These are phyloP conservation scores for Pao palembangensis DNA, from an alignment of 2,113 vertebrate species.

Conservation along the genomic window DNA sequence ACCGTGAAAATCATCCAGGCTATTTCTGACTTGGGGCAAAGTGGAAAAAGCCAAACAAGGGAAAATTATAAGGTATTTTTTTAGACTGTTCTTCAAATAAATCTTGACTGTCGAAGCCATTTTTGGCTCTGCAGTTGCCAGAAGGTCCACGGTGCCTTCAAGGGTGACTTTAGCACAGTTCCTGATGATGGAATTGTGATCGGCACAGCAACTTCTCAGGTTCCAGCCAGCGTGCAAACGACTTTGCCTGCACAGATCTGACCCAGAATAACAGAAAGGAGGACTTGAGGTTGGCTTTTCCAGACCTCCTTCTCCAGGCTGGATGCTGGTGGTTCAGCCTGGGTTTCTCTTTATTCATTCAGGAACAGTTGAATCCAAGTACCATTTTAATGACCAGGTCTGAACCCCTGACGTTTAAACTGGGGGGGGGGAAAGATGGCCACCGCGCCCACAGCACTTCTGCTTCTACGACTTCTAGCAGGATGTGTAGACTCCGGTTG, in stretches of 20 bases:
- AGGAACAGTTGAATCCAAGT: no score
- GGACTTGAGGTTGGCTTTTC: no score
- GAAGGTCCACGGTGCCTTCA: conserved; percentile 5
- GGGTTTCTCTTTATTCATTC: no score
- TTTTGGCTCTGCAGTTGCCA: conserved; percentile 15
- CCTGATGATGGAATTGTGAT: conserved; percentile 13
- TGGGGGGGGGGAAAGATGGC: no score
- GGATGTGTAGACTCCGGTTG: no score
- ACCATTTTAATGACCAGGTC: no score
- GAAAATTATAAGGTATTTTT: conserved; percentile 73
- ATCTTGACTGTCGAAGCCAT: conserved; percentile 31
- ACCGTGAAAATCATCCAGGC: conserved; percentile 74
- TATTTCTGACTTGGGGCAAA: conserved; percentile 71
- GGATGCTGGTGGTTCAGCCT: no score
- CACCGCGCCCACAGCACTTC: no score
- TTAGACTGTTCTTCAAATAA: conserved; percentile 56
- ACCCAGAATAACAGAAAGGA: not conserved
- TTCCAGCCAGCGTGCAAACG: conserved; percentile 2
- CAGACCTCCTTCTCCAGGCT: no score
- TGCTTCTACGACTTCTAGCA: no score
- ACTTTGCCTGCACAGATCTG: not conserved
- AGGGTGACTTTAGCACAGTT: conserved; percentile 25
- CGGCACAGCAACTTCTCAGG: conserved; percentile 8
- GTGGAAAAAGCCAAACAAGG: conserved; percentile 71
- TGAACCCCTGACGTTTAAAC: no score